Conservation (phyloP, 1,140 invertebrate genomes). For the Lepeophtheirus salmonis region DNA sequence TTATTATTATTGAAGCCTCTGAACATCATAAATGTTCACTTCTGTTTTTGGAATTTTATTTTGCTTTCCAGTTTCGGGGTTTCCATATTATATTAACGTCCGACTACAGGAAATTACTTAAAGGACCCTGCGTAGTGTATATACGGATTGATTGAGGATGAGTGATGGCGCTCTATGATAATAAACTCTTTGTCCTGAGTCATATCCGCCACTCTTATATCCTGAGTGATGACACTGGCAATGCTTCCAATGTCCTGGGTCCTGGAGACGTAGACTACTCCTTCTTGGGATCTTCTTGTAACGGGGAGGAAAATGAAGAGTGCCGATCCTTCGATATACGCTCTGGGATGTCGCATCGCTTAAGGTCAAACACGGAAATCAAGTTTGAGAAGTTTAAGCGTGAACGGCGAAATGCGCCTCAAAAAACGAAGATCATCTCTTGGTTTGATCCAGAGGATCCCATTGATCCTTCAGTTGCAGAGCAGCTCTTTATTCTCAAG, state of each 20-base stretch:
- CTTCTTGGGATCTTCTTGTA: not conserved
- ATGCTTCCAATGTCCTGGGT: not conserved
- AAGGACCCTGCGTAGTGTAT: no score
- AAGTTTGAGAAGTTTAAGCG: slow-evolving; percentile 4
- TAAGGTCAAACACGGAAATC: slow-evolving; percentile 4
- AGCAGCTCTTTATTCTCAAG: not conserved
- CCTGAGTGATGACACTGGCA: not conserved
- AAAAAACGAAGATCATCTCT: slow-evolving; percentile 3
- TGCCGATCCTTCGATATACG: slow-evolving; percentile 3
- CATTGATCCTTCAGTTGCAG: not conserved
- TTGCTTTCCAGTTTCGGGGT: no score
- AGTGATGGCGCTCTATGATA: slow-evolving; percentile 16
- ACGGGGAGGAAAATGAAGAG: not conserved
- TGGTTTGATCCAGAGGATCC: no score
- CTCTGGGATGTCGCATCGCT: not conserved
- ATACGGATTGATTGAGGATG: no score
- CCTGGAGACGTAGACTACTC: not conserved
- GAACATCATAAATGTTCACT: no score
- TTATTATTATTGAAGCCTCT: no score
- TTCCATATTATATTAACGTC: no score
- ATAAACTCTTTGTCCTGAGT: slow-evolving; percentile 1
- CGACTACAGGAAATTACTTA: no score
- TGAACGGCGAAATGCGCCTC: not conserved
- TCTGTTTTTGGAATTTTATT: no score
- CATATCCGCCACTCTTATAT: slow-evolving; percentile 11